Evolutionary conservation across 2,888 invertebrate genomes (phyloP), one percentile per base, ranked within the genome.

Genomic region (Drosophila meridionalis): DNA sequence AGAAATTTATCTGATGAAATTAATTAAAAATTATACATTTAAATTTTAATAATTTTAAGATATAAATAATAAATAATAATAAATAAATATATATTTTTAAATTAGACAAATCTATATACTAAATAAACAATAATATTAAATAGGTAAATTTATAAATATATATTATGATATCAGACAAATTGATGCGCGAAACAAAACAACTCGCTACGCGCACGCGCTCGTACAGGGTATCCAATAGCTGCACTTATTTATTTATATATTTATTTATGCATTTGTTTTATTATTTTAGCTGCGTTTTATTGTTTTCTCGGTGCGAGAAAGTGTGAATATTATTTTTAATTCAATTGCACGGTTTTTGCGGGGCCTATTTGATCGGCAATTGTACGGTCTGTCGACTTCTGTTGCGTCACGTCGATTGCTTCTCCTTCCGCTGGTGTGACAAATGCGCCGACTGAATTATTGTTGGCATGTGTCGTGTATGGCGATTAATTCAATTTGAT

Each of bases 271-370:
- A 11, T 40, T n/a, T 34, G 11, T 40, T 47, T 26, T 42, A 40
- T 32, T 40, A 57, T 57, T 28, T 53, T 40, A 20, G n/a, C 14
- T 12, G 26, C 20, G 47, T 48, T 64, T 50, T 38, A 45, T 45
- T 53, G 20, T 52, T 43, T 40, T 30, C 6, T 26, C 40, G 42
- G 50, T 47, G 69, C 30, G 26, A 38, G 50, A 64, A 75, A 55
- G 43, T 60, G 59, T 45, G n/a, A 26, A 30, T 40, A 66, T 66
- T 76, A 71, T 75, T 75, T 75, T 76, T 76, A 75, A 67, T 60
- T 61, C 57, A 66, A 61, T 67, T 61, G 45, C 11, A 38, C 61
- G 52, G 32, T 12, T 30, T 32, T 32, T 42, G 55, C 26, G 59
- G 59, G 38, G 20, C 20, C 55, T 28, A 42, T 42, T 73, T 73